These are phyloP conservation scores for Andrena dorsata DNA, from an alignment of 2,888 invertebrate species.

Conservation along the genomic window DNA sequence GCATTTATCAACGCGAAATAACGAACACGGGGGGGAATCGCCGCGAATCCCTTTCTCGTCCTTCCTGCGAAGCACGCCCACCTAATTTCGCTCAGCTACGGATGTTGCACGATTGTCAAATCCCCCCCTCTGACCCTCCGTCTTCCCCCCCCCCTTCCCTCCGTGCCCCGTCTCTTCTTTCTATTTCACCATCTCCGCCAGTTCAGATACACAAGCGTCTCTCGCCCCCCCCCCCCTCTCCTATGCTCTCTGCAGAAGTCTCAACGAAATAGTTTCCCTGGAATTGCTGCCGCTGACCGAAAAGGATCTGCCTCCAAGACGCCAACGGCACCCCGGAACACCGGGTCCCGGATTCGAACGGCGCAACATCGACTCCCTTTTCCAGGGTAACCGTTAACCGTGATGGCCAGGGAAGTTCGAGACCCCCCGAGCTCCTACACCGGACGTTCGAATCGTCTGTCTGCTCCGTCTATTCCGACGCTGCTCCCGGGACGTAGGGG, in stretches of 20 bases:
- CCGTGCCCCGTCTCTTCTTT: conserved; percentile 2
- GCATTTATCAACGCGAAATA: conserved; percentile 63
- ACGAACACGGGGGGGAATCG: conserved; percentile 56
- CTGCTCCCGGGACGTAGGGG: background rate
- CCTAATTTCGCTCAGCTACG: conserved; percentile 61
- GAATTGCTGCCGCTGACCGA: conserved; percentile 74
- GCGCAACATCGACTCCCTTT: conserved; percentile 43
- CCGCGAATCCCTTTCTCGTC: conserved; percentile 46
- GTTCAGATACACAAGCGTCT: background rate
- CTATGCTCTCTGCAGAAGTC: conserved; percentile 35
- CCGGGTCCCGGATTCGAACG: conserved; percentile 37
- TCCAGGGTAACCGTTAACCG: conserved; percentile 49
- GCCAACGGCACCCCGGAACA: conserved; percentile 13
- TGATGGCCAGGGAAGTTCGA: conserved; percentile 19
- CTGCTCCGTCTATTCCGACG: background rate
- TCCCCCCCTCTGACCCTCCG: conserved; percentile 18
- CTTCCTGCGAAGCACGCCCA: conserved; percentile 61
- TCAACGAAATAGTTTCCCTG: conserved; percentile 59
- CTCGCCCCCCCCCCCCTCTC: background rate
- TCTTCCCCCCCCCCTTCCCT: conserved; percentile 18
- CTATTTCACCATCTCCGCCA: conserved; percentile 12
- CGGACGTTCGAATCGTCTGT: background rate
- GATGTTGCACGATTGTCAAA: conserved; percentile 65
- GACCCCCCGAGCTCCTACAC: background rate
- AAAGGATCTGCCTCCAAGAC: conserved; percentile 57